Percentiles rank a stretch among this genome's conserved stretches.
phyloP scores from a whole-genome alignment of 2,888 invertebrate species.

The Pecten maximus region DNA sequence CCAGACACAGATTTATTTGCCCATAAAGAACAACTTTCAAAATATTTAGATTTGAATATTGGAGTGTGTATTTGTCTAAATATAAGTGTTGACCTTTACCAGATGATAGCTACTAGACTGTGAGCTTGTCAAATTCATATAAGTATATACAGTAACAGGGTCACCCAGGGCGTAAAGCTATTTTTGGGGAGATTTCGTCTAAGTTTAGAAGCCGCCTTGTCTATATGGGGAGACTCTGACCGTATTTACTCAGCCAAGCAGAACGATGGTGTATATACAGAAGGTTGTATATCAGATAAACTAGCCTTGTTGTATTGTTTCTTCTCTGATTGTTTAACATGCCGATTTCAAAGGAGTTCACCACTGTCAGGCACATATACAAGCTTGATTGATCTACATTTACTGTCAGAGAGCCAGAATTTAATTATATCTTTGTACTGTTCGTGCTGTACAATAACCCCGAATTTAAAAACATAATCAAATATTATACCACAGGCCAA shows the following conservation, averaged over 20 bases:
- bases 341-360: neutral
- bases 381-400: neutral
- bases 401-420: slow-evolving; percentile 10
- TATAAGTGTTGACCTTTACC: neutral
- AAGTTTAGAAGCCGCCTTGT: slow-evolving; percentile 17
- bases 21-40: neutral
- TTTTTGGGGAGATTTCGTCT: neutral
- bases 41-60: slow-evolving; percentile 33
- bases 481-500: neutral
- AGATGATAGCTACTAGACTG: neutral
- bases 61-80: neutral
- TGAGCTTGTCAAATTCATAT: slow-evolving; percentile 8
- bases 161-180: neutral
- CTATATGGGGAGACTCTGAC: neutral
- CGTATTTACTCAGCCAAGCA: neutral
- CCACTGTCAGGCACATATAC: neutral
- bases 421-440: slow-evolving; percentile 12
- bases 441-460: neutral
- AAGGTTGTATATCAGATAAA: neutral
- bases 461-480: neutral
- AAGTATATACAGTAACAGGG: neutral
- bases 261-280: neutral
- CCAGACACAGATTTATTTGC: neutral
- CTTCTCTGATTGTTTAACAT: neutral
- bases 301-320: neutral